Evolutionary conservation across 2,113 vertebrate genomes (phyloP), one percentile per base, ranked within the genome.

Genomic region (Calonectris borealis): DNA sequence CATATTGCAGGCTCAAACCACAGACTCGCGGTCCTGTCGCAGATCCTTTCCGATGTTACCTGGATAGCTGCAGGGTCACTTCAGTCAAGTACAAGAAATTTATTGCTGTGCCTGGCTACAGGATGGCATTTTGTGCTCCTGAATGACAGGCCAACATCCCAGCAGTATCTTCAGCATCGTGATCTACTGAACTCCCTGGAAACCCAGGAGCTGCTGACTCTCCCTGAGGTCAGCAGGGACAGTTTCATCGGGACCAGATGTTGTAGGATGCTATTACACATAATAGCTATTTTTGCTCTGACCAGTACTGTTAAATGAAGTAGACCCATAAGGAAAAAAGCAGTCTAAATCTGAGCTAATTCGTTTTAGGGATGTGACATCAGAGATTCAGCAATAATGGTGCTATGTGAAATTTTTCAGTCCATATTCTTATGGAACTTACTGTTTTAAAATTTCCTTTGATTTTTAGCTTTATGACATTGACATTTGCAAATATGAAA

Each of bases 141-240:
- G 65, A 79, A 31, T 0, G 0, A 32, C 38, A 64, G 26, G 17
- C 7, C 32, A 72, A 55, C 15, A 27, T 40, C 17, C 48, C 48
- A 88, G 57, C 0, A 0, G 7, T 44, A 16, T 26, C 55, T 31
- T 61, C 79, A 51, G 38, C 27, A 46, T 25, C 2, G 0, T 27
- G 10, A 34, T 32, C 31, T 72, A 1, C 2, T 38, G 66, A 79
- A 70, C 6, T n/a, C 16, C 6, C 4, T 9, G 8, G 32, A 79
- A 86, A 69, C 6, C 13, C 44, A 21, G 26, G 44, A 79, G 16
- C 11, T 52, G 42, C 27, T 76, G 21, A 46, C 29, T 78, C 4
- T 34, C 27, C 55, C 36, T 15, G 25, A 83, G n/a, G 17, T 55
- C 44, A 72, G 13, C 31, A 58, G 48, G 29, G 48, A 9, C 1